Base-by-base conservation (phyloP, 2,888 invertebrate genomes). In the Mycalesis mineus region DNA sequence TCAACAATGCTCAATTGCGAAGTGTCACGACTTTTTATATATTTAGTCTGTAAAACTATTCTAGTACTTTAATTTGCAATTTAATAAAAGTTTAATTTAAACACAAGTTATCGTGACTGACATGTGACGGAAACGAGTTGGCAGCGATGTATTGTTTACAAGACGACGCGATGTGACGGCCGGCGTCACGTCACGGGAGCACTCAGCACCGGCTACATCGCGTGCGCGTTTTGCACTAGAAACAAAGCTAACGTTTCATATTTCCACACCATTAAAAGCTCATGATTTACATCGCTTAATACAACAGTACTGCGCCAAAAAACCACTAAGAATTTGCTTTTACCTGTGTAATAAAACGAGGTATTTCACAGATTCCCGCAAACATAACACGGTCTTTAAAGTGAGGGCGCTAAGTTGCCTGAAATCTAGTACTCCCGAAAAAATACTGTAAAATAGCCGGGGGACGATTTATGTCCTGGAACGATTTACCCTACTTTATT, bases 171-270 rank as follows among this genome's bases (percentile, higher is more conserved):
- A 61, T 61, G 69, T 68, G 29, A 29, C 14, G 31, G 45, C 66
- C 68, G 72, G 50, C 70, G 2, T 11, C 22, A 5, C 33, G 64
- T 73, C 68, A 70, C 70, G 67, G 68, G 67, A 70, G 5, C 3
- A 22, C 22, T 22, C 66, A 70, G 5, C 3, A 22, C 22, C 5
- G 36, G 11, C 11, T 71, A 72, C 71, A 80, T 85, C 82, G 87
- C 85, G 85, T 88, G 85, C 71, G 69, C 29, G 54, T 58, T 33
- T 66, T 62, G 55, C 64, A 65, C 61, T 72, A 68, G 62, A 70
- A 75, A 71, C 67, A 69, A 73, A 66, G 70, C 69, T 75, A 74
- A 76, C 71, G 74, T 77, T 80, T 78, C 70, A 74, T 72, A 75
- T 70, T 73, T 67, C 71, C 65, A 69, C 68, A 69, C 71, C 68